Base-by-base conservation (phyloP, 1,140 invertebrate genomes). In the Protaetia brevitarsis region DNA sequence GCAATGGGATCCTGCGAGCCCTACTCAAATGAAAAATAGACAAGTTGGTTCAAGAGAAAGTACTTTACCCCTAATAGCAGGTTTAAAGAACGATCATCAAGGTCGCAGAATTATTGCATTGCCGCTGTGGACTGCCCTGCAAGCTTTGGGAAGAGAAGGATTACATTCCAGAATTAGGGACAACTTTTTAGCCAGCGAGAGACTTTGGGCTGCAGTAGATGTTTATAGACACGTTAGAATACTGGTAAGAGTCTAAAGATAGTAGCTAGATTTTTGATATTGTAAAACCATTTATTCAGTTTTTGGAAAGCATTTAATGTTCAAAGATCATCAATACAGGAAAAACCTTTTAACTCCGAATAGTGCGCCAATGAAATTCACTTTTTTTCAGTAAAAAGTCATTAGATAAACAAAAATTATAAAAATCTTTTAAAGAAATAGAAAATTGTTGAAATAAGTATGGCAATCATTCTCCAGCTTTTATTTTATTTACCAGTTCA, bases 51-150 rank as follows among this genome's bases (percentile, higher is more conserved):
- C 64, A 71, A 80, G 89, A 58, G 88, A 89, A 70, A 88, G 87
- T 19, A 87, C 88, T 3, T 78, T 90, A 5, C 86, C 89, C 0
- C 83, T 89, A 70, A 81, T 90, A 60, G 89, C 90, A 1, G 91
- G 91, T 63, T 83, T 93, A 63, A 78, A 86, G 45, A 78, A 70
- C 2, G 76, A 78, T 67, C 68, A 69, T 60, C 73, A 74, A 56
- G 82, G 83, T 0, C 81, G 86, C 64, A 83, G 89, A 63, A 80
- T 95, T 11, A 86, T 87, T 10, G 89, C 90, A 37, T 81, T 96
- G 27, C 90, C 94, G 1, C 76, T 96, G 45, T 96, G 94, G 94
- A 86, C 90, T 2, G 85, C 85, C 19, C 77, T 95, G 28, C 91
- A 93, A 72, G 85, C 83, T 28, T 79, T 88, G 5, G 94, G 94